phyloP scores from a whole-genome alignment of 2,797 vertebrate genomes.

The Urocyon cinereoargenteus region DNA sequence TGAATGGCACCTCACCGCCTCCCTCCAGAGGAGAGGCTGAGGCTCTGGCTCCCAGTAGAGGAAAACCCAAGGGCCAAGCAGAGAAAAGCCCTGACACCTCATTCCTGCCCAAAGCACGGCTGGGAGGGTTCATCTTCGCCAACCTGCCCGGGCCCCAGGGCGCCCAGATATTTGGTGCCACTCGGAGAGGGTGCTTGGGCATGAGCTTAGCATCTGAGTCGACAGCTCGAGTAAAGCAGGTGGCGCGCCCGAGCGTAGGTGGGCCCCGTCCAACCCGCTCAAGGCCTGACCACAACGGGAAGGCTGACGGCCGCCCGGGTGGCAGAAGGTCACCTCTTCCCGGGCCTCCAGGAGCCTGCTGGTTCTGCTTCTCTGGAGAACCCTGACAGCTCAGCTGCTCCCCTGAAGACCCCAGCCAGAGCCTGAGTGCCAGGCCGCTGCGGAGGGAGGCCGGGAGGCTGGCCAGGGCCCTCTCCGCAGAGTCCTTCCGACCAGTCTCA shows the following conservation, averaged over 20 bases:
- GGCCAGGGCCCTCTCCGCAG: background rate
- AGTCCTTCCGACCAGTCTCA: background rate
- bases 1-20: background rate
- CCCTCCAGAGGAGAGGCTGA: background rate
- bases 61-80: background rate
- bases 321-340: background rate
- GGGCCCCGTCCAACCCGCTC: background rate
- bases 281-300: background rate
- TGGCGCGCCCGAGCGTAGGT: background rate
- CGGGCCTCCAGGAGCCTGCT: background rate
- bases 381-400: background rate
- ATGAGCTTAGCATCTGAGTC: background rate
- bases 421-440: background rate
- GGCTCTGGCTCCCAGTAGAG: background rate
- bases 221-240: background rate
- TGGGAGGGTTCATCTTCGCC: background rate
- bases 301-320: background rate
- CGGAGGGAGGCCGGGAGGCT: too few relatives aligned
- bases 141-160: background rate
- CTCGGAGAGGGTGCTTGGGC: background rate
- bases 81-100: background rate
- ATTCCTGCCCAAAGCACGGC: background rate
- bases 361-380: background rate
- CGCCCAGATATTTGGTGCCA: background rate
- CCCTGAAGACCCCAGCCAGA: background rate